Base-by-base conservation (phyloP, 2,797 vertebrate genomes). In the Rachycentron canadum region DNA sequence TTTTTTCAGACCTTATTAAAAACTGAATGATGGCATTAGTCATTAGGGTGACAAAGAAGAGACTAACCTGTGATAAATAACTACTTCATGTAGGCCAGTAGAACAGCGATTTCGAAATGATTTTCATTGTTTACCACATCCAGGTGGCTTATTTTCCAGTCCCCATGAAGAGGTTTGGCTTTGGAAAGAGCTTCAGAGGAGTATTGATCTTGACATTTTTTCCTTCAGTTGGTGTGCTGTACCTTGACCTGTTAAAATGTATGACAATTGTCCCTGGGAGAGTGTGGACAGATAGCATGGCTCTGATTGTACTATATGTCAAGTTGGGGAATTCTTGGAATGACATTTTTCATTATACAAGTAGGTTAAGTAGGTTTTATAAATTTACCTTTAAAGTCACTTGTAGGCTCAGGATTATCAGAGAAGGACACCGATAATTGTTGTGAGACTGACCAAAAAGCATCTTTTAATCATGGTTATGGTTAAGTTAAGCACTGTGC, bases 101-200 rank as follows among this genome's bases (percentile, higher is more conserved):
- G 30, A 32, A 25, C 2, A n/a, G 32, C 0, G 28, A 36, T 19
- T 65, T 36, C 6, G 0, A 3, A 30, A 4, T 40, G 14, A 13
- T 45, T 60, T 63, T 62, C 26, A 7, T 52, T 49, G 65, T 56
- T 75, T 71, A 50, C n/a, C 25, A 36, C 43, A 16, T 41, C 0
- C 21, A 47, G 1, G 30, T 32, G 11, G 10, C 25, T 34, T 58
- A 3, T 47, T 55, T 55, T 16, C 11, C 21, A 6, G 0, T n/a
- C 38, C 19, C 0, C 28, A 25, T 52, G 17, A 30, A 72, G 49
- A 11, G n/a, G 14, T 57, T 43, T 25, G 7, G 1, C 10, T 59
- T 53, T 59, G 26, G 26, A 57, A 55, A 28, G 19, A 17, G 11
- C 7, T 21, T 55, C 16, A 58, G 4, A 16, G 9, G 14, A 61